Evolutionary conservation across 37 sponge, comb jelly and placozoan species (phyloP).

Genomic region (Tethya wilhelma): DNA sequence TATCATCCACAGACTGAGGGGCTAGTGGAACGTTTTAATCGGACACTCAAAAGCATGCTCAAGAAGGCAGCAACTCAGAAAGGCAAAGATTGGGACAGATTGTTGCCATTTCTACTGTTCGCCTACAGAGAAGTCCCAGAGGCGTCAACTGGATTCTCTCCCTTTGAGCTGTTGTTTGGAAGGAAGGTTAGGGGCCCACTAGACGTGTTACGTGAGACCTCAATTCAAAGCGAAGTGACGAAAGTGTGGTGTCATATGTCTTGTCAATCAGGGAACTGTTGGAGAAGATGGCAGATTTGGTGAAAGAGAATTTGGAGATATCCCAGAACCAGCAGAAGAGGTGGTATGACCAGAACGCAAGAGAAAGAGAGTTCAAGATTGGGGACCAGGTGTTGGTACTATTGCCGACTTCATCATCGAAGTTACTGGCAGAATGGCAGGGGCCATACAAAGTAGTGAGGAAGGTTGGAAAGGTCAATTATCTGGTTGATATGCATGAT

Average conservation of each 20-base stretch:
- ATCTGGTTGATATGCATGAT: not conserved
- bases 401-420: not conserved
- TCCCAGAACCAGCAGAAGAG: not conserved
- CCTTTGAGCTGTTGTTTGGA: not conserved
- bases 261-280: not conserved
- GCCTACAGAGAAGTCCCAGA: not conserved
- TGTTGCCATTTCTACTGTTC: not conserved
- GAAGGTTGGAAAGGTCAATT: not conserved
- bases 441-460: not conserved
- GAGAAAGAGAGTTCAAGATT: not conserved
- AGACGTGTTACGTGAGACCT: not conserved
- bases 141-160: not conserved
- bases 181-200: not conserved
- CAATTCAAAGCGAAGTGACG: not conserved
- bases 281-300: not conserved
- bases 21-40: no score
- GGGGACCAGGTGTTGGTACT: not conserved
- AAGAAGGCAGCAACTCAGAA: not conserved
- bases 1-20: no score
- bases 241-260: not conserved
- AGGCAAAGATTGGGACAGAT: no score
- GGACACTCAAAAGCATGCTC: constrained; percentile 24
- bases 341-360: not conserved
- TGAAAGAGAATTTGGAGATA: not conserved
- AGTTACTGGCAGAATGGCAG: not conserved